These are phyloP conservation scores for Shargacucullia verbasci DNA, from an alignment of 2,888 invertebrate species.

Conservation along the genomic window DNA sequence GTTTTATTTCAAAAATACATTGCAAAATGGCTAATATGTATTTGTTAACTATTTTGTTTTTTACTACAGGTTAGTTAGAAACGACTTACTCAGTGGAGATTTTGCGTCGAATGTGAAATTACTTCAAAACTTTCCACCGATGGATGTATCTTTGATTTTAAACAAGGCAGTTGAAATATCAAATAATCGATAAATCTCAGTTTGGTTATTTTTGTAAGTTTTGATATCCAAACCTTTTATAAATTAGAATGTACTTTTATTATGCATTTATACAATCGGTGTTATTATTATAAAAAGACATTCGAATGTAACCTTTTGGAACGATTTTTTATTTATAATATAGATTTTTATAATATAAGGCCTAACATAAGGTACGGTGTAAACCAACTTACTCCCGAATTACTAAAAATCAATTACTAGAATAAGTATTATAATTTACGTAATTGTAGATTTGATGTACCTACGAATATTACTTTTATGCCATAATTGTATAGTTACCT, in stretches of 20 bases:
- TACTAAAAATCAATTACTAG: conserved; percentile 58
- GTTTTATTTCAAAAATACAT: too few relatives aligned
- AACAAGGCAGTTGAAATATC: conserved; percentile 93
- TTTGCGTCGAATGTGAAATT: conserved; percentile 98
- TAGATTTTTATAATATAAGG: conserved; percentile 37
- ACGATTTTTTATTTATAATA: conserved; percentile 40
- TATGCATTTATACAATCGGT: conserved; percentile 51
- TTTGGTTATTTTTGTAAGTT: conserved; percentile 34
- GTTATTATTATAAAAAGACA: conserved; percentile 45
- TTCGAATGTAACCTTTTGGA: conserved; percentile 53
- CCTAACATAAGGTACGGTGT: conserved; percentile 42
- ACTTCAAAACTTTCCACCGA: conserved; percentile 97
- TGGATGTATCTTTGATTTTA: conserved; percentile 95
- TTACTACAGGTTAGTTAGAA: conserved; percentile 92
- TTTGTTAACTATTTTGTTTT: background rate
- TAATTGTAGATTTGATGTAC: conserved; percentile 25
- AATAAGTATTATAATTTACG: conserved; percentile 35
- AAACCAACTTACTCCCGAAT: conserved; percentile 55
- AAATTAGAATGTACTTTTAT: conserved; percentile 43
- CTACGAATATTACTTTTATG: conserved; percentile 25
- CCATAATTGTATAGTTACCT: conserved; percentile 41
- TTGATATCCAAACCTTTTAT: conserved; percentile 43
- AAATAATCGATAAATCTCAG: conserved; percentile 55
- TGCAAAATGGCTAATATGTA: too few relatives aligned
- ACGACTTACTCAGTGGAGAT: conserved; percentile 95